phyloP scores from a whole-genome alignment of 2,113 vertebrate species.

The Mohoua ochrocephala region DNA sequence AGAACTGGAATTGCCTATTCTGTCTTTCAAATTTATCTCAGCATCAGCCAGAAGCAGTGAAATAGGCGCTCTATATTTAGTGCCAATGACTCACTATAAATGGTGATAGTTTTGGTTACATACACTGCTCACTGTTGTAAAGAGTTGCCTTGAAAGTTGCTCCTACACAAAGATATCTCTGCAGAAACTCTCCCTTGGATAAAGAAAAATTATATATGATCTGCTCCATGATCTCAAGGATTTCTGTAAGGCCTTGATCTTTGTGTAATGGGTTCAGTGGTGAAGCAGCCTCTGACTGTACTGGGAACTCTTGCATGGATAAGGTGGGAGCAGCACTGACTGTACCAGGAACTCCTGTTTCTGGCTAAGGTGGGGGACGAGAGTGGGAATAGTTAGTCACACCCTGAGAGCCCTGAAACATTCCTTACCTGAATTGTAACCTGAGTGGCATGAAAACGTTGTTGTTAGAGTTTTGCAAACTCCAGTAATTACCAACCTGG shows the following conservation, averaged over 20 bases:
- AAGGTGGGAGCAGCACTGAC: not conserved
- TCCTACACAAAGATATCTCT: not conserved
- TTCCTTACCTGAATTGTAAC: not conserved
- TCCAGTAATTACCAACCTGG: not conserved
- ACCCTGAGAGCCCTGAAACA: not conserved
- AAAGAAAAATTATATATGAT: not conserved
- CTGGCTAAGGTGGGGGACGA: not conserved
- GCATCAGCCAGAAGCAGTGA: not conserved
- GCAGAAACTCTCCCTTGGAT: not conserved
- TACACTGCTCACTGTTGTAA: not conserved
- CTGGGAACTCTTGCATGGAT: not conserved
- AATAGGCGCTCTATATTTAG: not conserved
- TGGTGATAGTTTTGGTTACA: not conserved
- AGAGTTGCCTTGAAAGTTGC: not conserved
- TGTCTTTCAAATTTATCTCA: not conserved
- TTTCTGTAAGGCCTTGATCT: not conserved
- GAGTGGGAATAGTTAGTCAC: not conserved
- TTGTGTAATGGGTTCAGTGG: not conserved
- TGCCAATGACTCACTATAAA: not conserved
- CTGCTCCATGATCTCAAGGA: not conserved
- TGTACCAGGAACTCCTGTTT: not conserved
- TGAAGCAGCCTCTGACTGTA: not conserved
- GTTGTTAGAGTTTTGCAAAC: not conserved
- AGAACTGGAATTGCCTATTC: not conserved
- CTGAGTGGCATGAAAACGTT: not conserved